phyloP scores from a whole-genome alignment of 2,797 vertebrate species.

The Pantherophis alleghaniensis region DNA sequence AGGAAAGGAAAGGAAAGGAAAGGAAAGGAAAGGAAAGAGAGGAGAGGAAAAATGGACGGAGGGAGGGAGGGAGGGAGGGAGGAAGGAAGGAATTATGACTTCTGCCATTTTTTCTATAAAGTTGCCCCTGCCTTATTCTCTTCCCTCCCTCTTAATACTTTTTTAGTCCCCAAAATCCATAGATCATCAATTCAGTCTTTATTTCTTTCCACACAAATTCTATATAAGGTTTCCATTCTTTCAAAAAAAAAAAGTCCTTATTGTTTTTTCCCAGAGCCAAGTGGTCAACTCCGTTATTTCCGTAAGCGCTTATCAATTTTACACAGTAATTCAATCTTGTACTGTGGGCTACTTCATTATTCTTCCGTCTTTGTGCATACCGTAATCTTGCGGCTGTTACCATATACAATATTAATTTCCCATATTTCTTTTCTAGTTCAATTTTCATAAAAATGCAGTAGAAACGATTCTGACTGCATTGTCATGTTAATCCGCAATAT shows the following conservation, averaged over 20 bases:
- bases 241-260: neutral
- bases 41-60: neutral
- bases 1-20: too few relatives aligned
- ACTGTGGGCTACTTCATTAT: neutral
- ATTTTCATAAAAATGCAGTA: neutral
- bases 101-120: neutral
- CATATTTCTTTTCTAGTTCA: neutral
- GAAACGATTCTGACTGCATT: neutral
- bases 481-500: neutral
- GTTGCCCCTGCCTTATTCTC: neutral
- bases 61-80: neutral
- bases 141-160: neutral
- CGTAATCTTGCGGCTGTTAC: neutral
- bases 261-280: neutral
- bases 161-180: neutral
- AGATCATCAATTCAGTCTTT: neutral
- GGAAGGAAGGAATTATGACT: neutral
- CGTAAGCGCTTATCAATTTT: neutral
- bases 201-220: neutral
- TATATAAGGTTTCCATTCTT: neutral
- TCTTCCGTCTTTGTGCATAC: neutral
- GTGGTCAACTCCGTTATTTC: neutral
- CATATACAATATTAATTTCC: neutral
- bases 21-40: neutral
- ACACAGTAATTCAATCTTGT: neutral